Evolutionary conservation across 53 echinoderm and acorn worm genomes (phyloP).

Genomic region (Crossaster papposus): DNA sequence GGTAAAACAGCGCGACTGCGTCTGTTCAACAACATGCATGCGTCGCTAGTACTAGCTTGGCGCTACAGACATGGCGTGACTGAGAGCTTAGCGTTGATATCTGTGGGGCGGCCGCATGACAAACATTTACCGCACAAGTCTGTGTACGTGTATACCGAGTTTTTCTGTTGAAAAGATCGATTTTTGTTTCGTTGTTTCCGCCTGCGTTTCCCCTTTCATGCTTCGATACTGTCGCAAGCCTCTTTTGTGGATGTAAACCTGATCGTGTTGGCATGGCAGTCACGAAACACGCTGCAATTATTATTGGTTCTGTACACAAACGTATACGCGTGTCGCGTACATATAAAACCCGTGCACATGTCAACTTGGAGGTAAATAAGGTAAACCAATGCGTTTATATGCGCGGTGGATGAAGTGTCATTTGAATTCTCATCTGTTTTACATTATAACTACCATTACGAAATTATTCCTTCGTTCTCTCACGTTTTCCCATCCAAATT

Average conservation of each 20-base stretch:
- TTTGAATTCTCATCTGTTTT: too few species aligned
- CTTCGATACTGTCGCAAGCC: background rate
- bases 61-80: slow-evolving; percentile 49
- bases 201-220: slow-evolving; percentile 13
- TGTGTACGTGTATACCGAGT: background rate
- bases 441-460: too few species aligned
- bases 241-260: background rate
- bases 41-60: too few species aligned
- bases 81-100: slow-evolving; percentile 34
- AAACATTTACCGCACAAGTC: slow-evolving; percentile 11
- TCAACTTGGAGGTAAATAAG: background rate
- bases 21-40: slow-evolving; percentile 27
- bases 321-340: background rate
- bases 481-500: too few species aligned
- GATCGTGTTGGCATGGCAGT: background rate
- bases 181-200: slow-evolving; percentile 3
- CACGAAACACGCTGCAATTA: background rate
- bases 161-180: background rate
- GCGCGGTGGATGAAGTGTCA: background rate
- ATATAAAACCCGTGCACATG: background rate
- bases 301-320: background rate
- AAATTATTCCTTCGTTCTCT: too few species aligned
- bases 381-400: background rate
- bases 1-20: slow-evolving; percentile 42
- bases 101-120: slow-evolving; percentile 13